Evolutionary conservation across 2,888 invertebrate genomes (phyloP).

Genomic region (Rhaphigaster nebulosa): DNA sequence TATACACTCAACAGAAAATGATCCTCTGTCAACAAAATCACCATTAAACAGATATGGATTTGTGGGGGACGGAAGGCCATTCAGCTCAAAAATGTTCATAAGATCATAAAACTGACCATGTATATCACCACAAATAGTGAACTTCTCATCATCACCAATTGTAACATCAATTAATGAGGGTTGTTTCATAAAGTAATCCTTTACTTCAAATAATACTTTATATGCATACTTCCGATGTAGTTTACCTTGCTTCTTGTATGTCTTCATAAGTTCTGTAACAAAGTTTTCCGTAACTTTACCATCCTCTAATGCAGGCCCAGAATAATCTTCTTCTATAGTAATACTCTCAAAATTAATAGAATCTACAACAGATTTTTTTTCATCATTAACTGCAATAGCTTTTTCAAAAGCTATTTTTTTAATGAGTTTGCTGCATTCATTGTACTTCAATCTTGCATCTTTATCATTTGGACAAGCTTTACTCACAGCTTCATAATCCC

Average conservation of each 20-base stretch:
- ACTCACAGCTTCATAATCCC: slow-evolving; percentile 95
- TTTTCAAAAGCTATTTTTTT: slow-evolving; percentile 95
- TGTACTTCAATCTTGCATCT: slow-evolving; percentile 92
- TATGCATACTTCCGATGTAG: slow-evolving; percentile 92
- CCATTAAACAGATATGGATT: slow-evolving; percentile 99
- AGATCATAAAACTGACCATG: slow-evolving; percentile 99
- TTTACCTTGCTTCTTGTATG: slow-evolving; percentile 91
- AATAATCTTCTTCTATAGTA: slow-evolving; percentile 96
- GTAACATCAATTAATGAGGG: slow-evolving; percentile 92
- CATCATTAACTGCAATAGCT: slow-evolving; percentile 94
- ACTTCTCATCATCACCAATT: slow-evolving; percentile 88
- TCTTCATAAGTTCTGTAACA: slow-evolving; percentile 88
- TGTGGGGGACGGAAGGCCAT: slow-evolving; percentile 93
- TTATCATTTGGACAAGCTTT: slow-evolving; percentile 94
- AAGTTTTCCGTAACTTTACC: slow-evolving; percentile 91
- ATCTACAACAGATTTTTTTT: slow-evolving; percentile 88
- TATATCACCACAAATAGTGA: slow-evolving; percentile 98
- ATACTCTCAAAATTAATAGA: slow-evolving; percentile 91
- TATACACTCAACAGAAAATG: slow-evolving; percentile 99
- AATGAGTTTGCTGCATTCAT: slow-evolving; percentile 96
- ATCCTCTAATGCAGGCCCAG: slow-evolving; percentile 89
- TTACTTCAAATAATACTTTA: slow-evolving; percentile 90
- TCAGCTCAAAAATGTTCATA: slow-evolving; percentile 96
- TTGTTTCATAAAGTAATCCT: slow-evolving; percentile 84
- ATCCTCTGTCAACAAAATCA: slow-evolving; percentile 99